A percentile compares a stretch with the other conserved stretches of the same genome.
These are phyloP conservation scores for Ariolimax columbianus DNA, from an alignment of 2,888 invertebrate genomes.

Conservation along the genomic window DNA sequence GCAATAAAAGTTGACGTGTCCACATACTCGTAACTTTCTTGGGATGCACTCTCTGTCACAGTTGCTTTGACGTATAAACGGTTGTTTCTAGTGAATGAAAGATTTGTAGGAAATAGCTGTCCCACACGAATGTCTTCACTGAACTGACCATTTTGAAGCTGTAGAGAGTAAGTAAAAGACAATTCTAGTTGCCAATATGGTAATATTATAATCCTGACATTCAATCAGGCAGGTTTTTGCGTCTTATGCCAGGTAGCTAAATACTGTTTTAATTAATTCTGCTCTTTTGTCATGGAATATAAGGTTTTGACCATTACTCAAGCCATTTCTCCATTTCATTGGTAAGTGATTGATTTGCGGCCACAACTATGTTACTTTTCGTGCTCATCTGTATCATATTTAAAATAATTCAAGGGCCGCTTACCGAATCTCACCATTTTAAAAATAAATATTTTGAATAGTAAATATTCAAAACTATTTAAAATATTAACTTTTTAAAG, in stretches of 20 bases:
- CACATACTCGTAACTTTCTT: conserved; percentile 33
- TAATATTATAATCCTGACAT: not conserved
- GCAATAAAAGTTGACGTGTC: conserved; percentile 51
- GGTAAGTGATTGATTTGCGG: too few relatives aligned
- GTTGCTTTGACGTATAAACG: conserved; percentile 47
- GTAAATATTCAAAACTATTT: too few relatives aligned
- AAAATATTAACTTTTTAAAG: too few relatives aligned
- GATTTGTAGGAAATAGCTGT: not conserved
- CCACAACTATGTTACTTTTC: too few relatives aligned
- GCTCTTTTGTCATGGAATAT: not conserved
- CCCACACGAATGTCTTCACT: not conserved
- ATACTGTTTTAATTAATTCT: not conserved
- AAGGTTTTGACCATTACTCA: too few relatives aligned
- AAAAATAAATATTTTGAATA: too few relatives aligned
- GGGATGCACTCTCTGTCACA: conserved; percentile 52
- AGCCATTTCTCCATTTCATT: too few relatives aligned
- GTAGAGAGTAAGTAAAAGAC: not conserved
- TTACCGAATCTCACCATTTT: too few relatives aligned
- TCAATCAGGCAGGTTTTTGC: too few relatives aligned
- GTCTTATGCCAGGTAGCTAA: too few relatives aligned
- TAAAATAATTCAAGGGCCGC: too few relatives aligned
- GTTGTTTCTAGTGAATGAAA: conserved; percentile 1
- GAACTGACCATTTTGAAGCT: conserved; percentile 27
- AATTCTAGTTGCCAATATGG: not conserved
- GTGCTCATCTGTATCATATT: too few relatives aligned